Evolutionary conservation across 2,888 invertebrate genomes (phyloP).

Genomic region (Ryuthela nishihirai): DNA sequence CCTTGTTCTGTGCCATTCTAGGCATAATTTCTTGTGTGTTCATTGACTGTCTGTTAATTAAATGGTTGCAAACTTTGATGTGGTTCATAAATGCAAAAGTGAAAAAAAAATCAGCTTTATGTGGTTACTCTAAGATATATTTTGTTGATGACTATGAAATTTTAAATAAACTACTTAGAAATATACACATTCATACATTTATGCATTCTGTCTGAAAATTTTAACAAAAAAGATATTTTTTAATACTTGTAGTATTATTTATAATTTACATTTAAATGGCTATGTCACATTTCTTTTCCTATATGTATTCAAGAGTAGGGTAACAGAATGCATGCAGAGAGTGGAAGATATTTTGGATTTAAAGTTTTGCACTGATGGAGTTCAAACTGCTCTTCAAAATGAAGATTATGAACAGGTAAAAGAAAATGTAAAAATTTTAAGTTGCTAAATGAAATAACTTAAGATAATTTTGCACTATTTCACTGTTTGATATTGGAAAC

Average conservation of each 20-base stretch:
- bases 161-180: no score
- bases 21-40: no score
- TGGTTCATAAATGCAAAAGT: no score
- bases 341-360: slow-evolving; percentile 93
- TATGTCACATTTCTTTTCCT: no score
- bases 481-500: no score
- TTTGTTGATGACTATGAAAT: no score
- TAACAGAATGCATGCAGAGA: slow-evolving; percentile 88
- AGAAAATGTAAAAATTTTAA: slow-evolving; percentile 1
- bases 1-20: no score
- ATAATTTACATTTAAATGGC: not conserved
- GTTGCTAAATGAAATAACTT: slow-evolving; percentile 1
- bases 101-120: no score
- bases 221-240: not conserved
- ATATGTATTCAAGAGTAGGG: slow-evolving; percentile 67
- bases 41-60: no score
- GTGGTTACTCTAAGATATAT: no score
- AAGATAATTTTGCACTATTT: no score
- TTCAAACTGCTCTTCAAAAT: slow-evolving; percentile 84
- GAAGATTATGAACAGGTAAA: slow-evolving; percentile 87
- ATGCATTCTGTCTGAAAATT: not conserved
- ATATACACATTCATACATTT: not conserved
- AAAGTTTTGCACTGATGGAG: slow-evolving; percentile 95
- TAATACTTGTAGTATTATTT: not conserved
- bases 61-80: no score